Evolutionary conservation across 2,888 invertebrate species (phyloP).

Genomic region (Prosopocoilus inquinatus): DNA sequence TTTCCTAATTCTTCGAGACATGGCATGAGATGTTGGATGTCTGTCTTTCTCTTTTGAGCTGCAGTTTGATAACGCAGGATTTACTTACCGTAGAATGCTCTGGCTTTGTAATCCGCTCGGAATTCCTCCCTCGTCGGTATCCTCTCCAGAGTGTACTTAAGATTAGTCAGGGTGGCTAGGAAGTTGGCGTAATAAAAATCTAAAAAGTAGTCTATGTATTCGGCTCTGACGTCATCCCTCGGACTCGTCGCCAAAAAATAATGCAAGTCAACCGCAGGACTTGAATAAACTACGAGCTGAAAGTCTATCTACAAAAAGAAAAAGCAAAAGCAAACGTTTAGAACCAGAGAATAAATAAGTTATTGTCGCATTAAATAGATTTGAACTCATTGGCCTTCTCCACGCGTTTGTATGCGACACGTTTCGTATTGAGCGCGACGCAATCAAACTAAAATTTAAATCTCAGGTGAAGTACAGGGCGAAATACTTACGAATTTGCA

Average conservation of each 20-base stretch:
- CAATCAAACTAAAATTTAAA: neutral
- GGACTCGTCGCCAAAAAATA: constrained; percentile 52
- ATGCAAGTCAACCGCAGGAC: constrained; percentile 50
- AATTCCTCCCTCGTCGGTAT: constrained; percentile 41
- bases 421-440: neutral
- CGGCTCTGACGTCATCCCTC: constrained; percentile 35
- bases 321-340: constrained; percentile 1
- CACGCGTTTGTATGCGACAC: neutral
- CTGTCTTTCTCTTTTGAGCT: too few relatives aligned
- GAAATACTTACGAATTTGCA: constrained; percentile 47
- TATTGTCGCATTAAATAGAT: too few relatives aligned
- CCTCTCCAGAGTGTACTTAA: constrained; percentile 38
- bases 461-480: too few relatives aligned
- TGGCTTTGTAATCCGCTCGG: constrained; percentile 36
- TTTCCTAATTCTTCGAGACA: too few relatives aligned
- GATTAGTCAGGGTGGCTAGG: constrained; percentile 33
- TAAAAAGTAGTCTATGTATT: constrained; percentile 37
- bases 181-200: constrained; percentile 42
- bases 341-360: neutral
- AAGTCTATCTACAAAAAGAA: constrained; percentile 54
- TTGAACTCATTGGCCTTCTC: too few relatives aligned
- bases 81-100: constrained; percentile 41
- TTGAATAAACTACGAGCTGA: constrained; percentile 48
- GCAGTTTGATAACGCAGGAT: neutral
- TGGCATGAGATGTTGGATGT: too few relatives aligned